phyloP scores from a whole-genome alignment of 2,113 vertebrate species.

The Strix aluco region DNA sequence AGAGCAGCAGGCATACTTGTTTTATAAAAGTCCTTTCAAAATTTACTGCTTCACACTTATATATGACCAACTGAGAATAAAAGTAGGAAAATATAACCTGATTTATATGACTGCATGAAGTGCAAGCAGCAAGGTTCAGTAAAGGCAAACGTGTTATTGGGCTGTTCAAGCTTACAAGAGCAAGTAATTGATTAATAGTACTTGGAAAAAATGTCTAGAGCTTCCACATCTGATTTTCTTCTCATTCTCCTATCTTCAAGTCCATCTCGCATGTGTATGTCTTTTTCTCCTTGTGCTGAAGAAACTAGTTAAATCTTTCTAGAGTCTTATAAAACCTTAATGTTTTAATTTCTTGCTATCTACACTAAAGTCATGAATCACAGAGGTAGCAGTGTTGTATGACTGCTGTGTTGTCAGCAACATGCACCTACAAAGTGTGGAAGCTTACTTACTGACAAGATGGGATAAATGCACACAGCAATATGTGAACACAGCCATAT shows the following conservation, averaged over 20 bases:
- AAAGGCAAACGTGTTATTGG: neutral
- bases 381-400: neutral
- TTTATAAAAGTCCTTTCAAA: neutral
- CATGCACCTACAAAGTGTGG: neutral
- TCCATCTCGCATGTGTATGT: neutral
- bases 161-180: neutral
- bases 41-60: neutral
- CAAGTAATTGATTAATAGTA: neutral
- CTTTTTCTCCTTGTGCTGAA: neutral
- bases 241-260: neutral
- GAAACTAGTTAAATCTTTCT: neutral
- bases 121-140: neutral
- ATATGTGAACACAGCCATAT: accelerated
- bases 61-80: neutral
- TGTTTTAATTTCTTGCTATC: neutral
- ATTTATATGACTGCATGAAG: neutral
- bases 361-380: neutral
- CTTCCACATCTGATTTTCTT: neutral
- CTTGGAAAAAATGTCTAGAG: neutral
- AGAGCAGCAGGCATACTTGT: neutral
- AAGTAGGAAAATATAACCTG: neutral
- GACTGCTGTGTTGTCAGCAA: neutral
- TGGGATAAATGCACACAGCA: neutral
- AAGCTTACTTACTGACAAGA: neutral
- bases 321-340: neutral